A percentile compares a stretch with the other conserved stretches of the same genome.
These are phyloP conservation scores for Wiebesia pumilae DNA, from an alignment of 1,140 invertebrate genomes.

Conservation along the genomic window DNA sequence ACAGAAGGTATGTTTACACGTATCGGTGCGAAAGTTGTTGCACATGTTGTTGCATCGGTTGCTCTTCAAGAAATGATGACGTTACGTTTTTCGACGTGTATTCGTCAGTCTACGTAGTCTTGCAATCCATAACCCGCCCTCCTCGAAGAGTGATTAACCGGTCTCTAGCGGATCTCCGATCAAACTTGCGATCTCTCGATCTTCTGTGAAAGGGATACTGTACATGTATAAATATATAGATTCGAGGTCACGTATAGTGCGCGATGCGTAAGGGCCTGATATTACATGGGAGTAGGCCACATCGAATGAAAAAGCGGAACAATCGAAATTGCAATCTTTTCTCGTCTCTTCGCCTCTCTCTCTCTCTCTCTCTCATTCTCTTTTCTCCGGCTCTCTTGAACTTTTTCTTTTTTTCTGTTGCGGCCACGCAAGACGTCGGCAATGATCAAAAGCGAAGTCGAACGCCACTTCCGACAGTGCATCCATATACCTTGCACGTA, in stretches of 20 bases:
- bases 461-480: conserved; percentile 50
- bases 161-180: conserved; percentile 52
- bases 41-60: background rate
- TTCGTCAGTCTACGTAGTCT: conserved; percentile 51
- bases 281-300: conserved; percentile 20
- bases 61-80: conserved; percentile 54
- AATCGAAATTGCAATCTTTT: conserved; percentile 40
- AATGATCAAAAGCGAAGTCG: conserved; percentile 52
- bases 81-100: conserved; percentile 53
- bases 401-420: conserved; percentile 13
- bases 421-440: conserved; percentile 41
- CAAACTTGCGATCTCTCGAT: conserved; percentile 39
- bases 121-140: conserved; percentile 52
- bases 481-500: conserved; percentile 46
- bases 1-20: conserved; percentile 4
- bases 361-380: background rate
- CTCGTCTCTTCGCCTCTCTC: background rate
- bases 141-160: conserved; percentile 56
- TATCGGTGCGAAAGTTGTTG: background rate
- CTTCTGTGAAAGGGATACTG: background rate
- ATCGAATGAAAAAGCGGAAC: conserved; percentile 31
- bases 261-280: background rate
- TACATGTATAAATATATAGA: background rate
- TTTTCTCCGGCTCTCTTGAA: background rate
- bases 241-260: background rate